Evolutionary conservation across 2,888 invertebrate genomes (phyloP).

Genomic region (Disparrhopalites patrizii): DNA sequence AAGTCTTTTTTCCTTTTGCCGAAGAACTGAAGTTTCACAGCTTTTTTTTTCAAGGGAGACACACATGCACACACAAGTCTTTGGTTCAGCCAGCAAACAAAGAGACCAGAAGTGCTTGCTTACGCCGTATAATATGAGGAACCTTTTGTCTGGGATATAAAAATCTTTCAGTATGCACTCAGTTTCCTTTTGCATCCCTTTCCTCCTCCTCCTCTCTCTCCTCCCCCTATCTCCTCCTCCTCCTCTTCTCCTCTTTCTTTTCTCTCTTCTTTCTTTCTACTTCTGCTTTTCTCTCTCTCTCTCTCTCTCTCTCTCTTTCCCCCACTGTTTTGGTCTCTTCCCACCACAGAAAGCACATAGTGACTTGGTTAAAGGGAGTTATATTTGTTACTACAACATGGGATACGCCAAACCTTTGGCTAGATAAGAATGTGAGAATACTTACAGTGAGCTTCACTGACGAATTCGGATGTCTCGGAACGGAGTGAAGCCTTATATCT

Average conservation of each 20-base stretch:
- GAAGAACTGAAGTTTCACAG: too few relatives aligned
- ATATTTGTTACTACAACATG: slow-evolving; percentile 4
- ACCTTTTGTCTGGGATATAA: too few relatives aligned
- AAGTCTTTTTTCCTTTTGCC: too few relatives aligned
- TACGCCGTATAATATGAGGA: too few relatives aligned
- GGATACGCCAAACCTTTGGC: slow-evolving; percentile 4
- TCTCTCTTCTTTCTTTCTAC: neutral
- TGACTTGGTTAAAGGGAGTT: neutral
- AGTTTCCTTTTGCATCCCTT: too few relatives aligned
- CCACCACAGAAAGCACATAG: neutral
- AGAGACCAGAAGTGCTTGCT: too few relatives aligned
- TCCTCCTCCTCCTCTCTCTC: too few relatives aligned
- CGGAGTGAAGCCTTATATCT: slow-evolving; percentile 9
- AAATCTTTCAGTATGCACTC: neutral
- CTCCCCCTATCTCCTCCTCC: too few relatives aligned
- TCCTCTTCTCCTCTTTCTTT: slow-evolving; percentile 19
- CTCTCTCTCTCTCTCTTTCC: slow-evolving; percentile 17
- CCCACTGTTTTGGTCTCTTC: slow-evolving; percentile 5
- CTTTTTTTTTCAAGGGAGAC: too few relatives aligned
- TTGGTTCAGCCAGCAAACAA: too few relatives aligned
- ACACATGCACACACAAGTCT: too few relatives aligned
- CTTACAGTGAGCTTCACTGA: slow-evolving; percentile 7
- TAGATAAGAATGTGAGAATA: slow-evolving; percentile 8
- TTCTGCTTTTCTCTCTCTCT: slow-evolving; percentile 18
- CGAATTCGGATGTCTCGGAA: slow-evolving; percentile 16